phyloP scores from a whole-genome alignment of 2,797 vertebrate species.

The Pygocentrus nattereri region DNA sequence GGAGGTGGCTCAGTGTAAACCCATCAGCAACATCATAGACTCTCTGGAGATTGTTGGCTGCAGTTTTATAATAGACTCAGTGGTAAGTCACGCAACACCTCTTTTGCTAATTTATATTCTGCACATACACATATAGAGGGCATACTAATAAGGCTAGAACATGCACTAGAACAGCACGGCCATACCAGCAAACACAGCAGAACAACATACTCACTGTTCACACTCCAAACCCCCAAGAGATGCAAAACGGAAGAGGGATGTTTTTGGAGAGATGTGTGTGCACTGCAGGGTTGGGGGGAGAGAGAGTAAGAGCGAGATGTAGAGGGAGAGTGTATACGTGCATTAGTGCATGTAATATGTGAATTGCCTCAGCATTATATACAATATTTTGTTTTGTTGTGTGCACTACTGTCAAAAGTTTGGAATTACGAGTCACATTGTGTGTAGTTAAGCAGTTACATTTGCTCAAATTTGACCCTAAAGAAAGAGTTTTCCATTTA shows the following conservation, averaged over 20 bases:
- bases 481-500: too few species aligned
- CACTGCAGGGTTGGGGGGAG: background rate
- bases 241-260: slow-evolving; percentile 56
- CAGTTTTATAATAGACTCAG: slow-evolving; percentile 88
- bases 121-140: background rate
- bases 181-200: background rate
- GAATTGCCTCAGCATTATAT: background rate
- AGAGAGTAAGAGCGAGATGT: background rate
- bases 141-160: slow-evolving; percentile 53
- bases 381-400: background rate
- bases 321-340: background rate
- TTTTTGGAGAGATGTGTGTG: slow-evolving; percentile 56
- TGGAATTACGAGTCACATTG: too few species aligned
- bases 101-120: slow-evolving; percentile 4
- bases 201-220: slow-evolving; percentile 62
- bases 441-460: too few species aligned
- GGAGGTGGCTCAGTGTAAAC: slow-evolving; percentile 92
- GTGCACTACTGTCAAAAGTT: too few species aligned
- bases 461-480: too few species aligned
- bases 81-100: slow-evolving; percentile 82
- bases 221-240: slow-evolving; percentile 20
- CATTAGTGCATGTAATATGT: background rate
- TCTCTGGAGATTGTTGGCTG: slow-evolving; percentile 89
- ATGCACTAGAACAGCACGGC: slow-evolving; percentile 47
- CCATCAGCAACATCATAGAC: slow-evolving; percentile 91